Evolutionary conservation across 2,797 vertebrate species (phyloP), one percentile per base, ranked within the genome.

Genomic region (Alfaro cultratus): DNA sequence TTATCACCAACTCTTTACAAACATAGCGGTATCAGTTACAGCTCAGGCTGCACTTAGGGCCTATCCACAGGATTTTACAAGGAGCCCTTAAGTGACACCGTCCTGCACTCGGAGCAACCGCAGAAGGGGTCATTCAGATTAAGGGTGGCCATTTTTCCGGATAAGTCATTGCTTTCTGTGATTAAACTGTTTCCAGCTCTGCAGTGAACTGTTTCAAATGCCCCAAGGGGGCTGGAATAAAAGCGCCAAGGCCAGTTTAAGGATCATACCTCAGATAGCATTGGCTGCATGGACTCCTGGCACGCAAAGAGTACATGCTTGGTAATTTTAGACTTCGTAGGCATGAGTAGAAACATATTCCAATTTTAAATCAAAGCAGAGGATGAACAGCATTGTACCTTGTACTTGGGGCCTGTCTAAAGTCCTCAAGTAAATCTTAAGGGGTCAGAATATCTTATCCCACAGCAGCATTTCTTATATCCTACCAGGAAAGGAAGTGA

Each of bases 11-110:
- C 86, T 78, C 86, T 90, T 88, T 84, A 80, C 86, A 94, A 90
- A 94, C 89, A 90, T 85, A 87, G 83, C 76, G 83, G 86, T 94
- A 95, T 94, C 89, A 92, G 86, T 95, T 95, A 93, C 92, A 88
- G 79, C 86, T 86, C 83, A 81, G 81, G 74, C 91, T 90, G 87
- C 74, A 89, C 91, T 92, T 91, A 87, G n/a, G 80, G 80, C 79
- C 83, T 80, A 84, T 86, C 87, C 80, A 73, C 81, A 84, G 77
- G 84, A 81, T 86, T 93, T 94, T 89, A 92, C 80, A 82, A 88
- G 86, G 78, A 88, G 80, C 89, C 75, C 55, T 34, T 79, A 92
- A 91, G 91, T 87, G 89, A 94, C 92, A 86, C 82, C 80, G 87
- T 91, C 89, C 80, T 79, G 68, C 73, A 46, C 79, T 88, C 5